Percentiles rank a stretch among this genome's conserved stretches.
phyloP scores from a whole-genome alignment of 1,140 invertebrate genomes.

The Ostrea edulis region DNA sequence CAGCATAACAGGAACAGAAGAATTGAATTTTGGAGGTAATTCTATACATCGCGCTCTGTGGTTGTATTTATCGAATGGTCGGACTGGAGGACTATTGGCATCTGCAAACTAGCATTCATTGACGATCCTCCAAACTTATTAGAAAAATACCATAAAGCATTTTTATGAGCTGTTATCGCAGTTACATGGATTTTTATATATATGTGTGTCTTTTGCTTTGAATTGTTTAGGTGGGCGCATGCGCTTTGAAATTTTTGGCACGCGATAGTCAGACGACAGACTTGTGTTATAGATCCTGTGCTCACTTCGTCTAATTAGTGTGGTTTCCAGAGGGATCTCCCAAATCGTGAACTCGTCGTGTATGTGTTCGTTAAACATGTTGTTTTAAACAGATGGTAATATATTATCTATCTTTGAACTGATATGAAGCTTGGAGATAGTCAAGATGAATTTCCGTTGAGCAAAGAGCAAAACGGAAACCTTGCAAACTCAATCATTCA shows the following conservation, averaged over 20 bases:
- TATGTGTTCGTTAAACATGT: slow-evolving; percentile 34
- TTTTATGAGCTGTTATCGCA: slow-evolving; percentile 35
- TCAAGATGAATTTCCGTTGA: slow-evolving; percentile 32
- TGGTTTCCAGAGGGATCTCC: neutral
- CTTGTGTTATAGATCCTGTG: slow-evolving; percentile 16
- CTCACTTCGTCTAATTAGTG: slow-evolving; percentile 12
- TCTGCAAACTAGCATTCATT: neutral
- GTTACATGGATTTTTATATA: slow-evolving; percentile 30
- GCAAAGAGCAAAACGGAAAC: neutral
- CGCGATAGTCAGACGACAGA: slow-evolving; percentile 35
- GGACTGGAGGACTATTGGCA: slow-evolving; percentile 16
- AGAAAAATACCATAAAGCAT: slow-evolving; percentile 30
- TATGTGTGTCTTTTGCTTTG: slow-evolving; percentile 9
- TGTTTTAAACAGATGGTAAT: slow-evolving; percentile 33
- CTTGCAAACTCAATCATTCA: slow-evolving; percentile 32
- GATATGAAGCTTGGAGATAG: neutral
- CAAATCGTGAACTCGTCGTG: neutral
- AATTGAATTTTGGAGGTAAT: slow-evolving; percentile 26
- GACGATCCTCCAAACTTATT: slow-evolving; percentile 4
- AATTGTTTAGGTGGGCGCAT: slow-evolving; percentile 17
- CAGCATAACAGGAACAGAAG: slow-evolving; percentile 11
- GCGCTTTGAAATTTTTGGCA: slow-evolving; percentile 24
- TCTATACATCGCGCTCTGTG: neutral
- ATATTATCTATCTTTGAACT: slow-evolving; percentile 34
- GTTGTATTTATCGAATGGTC: slow-evolving; percentile 3